Evolutionary conservation across 2,888 invertebrate genomes (phyloP).

Genomic region (Phania funesta): DNA sequence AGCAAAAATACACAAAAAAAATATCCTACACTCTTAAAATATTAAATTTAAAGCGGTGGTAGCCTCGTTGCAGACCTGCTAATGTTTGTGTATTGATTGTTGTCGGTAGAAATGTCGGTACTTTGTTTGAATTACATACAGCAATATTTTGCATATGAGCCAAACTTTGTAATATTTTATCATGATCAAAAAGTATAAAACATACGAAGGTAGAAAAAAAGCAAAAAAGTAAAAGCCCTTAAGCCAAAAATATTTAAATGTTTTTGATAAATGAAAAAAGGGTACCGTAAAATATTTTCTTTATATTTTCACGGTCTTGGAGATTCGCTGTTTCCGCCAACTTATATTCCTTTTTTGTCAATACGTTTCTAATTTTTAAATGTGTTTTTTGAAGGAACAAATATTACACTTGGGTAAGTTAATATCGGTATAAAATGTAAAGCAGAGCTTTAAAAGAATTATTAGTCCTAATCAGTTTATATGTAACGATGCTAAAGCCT

Average conservation of each 20-base stretch:
- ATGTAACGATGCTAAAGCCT: too few species aligned
- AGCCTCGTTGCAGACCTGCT: conserved; percentile 4
- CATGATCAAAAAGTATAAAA: not conserved
- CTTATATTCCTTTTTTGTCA: conserved; percentile 23
- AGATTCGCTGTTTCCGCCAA: conserved; percentile 7
- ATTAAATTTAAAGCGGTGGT: conserved; percentile 27
- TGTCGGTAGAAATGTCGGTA: conserved; percentile 32
- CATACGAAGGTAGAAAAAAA: not conserved
- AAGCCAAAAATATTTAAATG: conserved; percentile 42
- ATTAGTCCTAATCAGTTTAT: too few species aligned
- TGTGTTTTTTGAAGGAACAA: not conserved
- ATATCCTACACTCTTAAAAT: conserved; percentile 17
- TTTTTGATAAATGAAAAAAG: conserved; percentile 22
- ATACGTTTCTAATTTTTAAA: conserved; percentile 46
- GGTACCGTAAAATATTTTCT: conserved; percentile 43
- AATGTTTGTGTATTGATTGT: conserved; percentile 1
- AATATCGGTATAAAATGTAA: not conserved
- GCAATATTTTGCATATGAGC: conserved; percentile 24
- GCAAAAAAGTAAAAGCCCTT: conserved; percentile 21
- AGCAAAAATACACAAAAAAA: not conserved
- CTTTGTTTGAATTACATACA: conserved; percentile 55
- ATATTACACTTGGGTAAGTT: not conserved
- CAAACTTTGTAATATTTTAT: conserved; percentile 44
- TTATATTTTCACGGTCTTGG: conserved; percentile 46
- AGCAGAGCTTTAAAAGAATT: conserved; percentile 21